phyloP scores from a whole-genome alignment of 2,888 invertebrate genomes.

The Sylvicola cinctus region DNA sequence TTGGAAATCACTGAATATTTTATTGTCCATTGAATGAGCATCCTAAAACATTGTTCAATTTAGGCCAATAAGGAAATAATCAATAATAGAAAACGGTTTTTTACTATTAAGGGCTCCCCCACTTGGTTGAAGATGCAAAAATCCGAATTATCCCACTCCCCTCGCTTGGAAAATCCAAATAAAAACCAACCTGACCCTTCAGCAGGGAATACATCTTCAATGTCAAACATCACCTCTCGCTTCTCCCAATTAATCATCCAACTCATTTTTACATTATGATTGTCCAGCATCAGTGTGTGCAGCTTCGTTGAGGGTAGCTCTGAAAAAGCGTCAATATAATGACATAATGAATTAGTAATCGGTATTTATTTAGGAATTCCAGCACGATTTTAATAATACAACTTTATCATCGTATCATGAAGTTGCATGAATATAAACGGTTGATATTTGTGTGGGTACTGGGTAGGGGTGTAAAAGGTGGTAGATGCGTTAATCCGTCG shows the following conservation, averaged over 20 bases:
- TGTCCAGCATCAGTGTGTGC: constrained; percentile 21
- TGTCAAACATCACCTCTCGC: constrained; percentile 25
- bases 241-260: constrained; percentile 27
- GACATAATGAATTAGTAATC: too few species aligned
- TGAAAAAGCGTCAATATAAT: too few species aligned
- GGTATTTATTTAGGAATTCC: too few species aligned
- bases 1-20: constrained; percentile 40
- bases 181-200: constrained; percentile 56
- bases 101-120: too few species aligned
- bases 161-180: constrained; percentile 69
- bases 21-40: constrained; percentile 41
- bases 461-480: too few species aligned
- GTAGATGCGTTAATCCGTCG: too few species aligned
- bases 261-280: constrained; percentile 24
- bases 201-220: constrained; percentile 24
- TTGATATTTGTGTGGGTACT: too few species aligned
- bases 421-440: too few species aligned
- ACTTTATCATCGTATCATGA: too few species aligned
- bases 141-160: constrained; percentile 51
- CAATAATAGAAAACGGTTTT: too few species aligned
- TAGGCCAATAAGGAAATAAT: too few species aligned
- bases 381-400: too few species aligned
- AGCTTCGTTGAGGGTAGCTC: constrained; percentile 23
- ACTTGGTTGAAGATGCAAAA: constrained; percentile 65
- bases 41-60: constrained; percentile 35